phyloP scores from a whole-genome alignment of 2,797 vertebrate species.

The Labeo calbasu region DNA sequence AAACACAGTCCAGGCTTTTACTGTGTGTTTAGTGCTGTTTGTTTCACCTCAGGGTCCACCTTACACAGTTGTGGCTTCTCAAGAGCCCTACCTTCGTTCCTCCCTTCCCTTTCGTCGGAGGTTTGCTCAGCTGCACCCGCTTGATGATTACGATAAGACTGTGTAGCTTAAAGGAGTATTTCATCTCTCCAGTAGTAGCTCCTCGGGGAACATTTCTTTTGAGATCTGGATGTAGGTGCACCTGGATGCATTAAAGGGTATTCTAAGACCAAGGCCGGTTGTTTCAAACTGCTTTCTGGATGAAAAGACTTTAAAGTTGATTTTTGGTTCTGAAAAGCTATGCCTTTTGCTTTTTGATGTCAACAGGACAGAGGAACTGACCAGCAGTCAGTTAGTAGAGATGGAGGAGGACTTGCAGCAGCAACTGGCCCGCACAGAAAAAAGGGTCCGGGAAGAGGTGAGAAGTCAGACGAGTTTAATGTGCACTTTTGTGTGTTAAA shows the following conservation, averaged over 20 bases:
- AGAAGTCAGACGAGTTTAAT: constrained; percentile 40
- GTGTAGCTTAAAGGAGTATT: constrained; percentile 31
- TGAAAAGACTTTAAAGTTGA: background rate
- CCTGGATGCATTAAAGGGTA: background rate
- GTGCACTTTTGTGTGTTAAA: background rate
- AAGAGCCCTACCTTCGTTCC: constrained; percentile 27
- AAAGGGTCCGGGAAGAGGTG: constrained; percentile 75
- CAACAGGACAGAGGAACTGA: constrained; percentile 77
- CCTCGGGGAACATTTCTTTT: background rate
- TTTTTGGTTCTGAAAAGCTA: background rate
- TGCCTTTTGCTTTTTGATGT: constrained; percentile 36
- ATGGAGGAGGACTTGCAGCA: constrained; percentile 80
- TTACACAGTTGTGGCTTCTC: constrained; percentile 37
- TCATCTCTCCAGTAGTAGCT: constrained; percentile 1
- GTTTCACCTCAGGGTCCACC: background rate
- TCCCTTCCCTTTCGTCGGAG: constrained; percentile 52
- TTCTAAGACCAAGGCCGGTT: background rate
- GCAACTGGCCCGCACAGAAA: constrained; percentile 72
- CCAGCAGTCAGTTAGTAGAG: constrained; percentile 73
- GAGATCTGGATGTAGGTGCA: background rate
- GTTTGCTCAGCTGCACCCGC: constrained; percentile 51
- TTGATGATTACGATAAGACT: constrained; percentile 50
- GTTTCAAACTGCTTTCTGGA: background rate
- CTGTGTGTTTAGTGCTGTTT: constrained; percentile 40
- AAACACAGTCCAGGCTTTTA: background rate